Base-by-base conservation (phyloP, 2,797 vertebrate genomes). In the Myiotriccus ornatus region DNA sequence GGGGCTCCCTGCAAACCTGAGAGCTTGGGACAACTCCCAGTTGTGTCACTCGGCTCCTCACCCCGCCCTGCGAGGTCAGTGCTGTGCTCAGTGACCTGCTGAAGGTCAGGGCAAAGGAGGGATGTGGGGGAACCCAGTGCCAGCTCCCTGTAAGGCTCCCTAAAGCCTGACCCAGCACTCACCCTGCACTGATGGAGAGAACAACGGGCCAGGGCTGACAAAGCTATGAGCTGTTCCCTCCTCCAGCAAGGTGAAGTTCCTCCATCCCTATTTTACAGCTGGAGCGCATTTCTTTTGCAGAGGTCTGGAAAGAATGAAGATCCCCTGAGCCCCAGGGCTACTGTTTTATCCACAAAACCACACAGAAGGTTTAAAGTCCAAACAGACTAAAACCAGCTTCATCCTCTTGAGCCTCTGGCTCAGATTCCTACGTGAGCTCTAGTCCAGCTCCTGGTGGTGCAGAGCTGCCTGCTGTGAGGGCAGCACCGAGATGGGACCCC, bases 341-440 rank as follows among this genome's bases (percentile, higher is more conserved):
- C 82, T 32, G 47, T 47, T 86, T 76, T 69, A 90, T 75, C 79
- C 73, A 62, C 62, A 91, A 93, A 94, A 90, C 35, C 80, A 93
- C 55, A 83, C 23, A 63, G 57, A 81, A 95, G 24, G 44, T 78
- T 93, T 87, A 1, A 78, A 81, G 41, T 30, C 13, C 65, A 81
- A 60, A 57, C 0, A 57, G 93, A 84, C 21, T 55, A 77, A 91
- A 86, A 5, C 12, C 60, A 71, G 87, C 55, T 91, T 84, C 46
- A 37, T 34, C 49, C 19, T 74, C 63, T 27, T 14, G 65, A 91
- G 69, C 39, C 52, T 52, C 46, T 63, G 75, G 34, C 59, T 50
- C 73, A 3, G n/a, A 50, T 44, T 67, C n/a, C n/a, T 75, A 35
- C 7, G 12, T 6, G 27, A 92, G 53, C 37, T 50, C 57, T 9